A percentile compares a stretch with the other conserved stretches of the same genome.
These are phyloP conservation scores for Drosophila mauritiana DNA, from an alignment of 1,140 invertebrate genomes.

Conservation along the genomic window DNA sequence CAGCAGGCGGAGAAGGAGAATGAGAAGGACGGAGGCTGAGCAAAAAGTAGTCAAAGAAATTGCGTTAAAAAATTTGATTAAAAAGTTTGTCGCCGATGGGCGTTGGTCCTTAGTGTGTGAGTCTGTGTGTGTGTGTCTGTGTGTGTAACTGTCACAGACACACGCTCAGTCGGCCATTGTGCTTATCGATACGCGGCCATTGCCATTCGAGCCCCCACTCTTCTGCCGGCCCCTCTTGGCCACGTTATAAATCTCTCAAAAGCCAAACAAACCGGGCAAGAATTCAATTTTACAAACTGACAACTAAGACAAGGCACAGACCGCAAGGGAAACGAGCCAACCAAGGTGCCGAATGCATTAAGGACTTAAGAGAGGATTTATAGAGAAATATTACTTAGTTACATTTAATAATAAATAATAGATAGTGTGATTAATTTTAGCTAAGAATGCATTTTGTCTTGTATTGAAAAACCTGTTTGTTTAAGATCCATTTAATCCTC, in stretches of 20 bases:
- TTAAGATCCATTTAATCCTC: too few species aligned
- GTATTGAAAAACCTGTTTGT: too few species aligned
- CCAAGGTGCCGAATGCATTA: constrained; percentile 16
- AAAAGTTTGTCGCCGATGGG: constrained; percentile 74
- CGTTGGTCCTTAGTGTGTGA: constrained; percentile 30
- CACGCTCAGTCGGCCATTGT: constrained; percentile 58
- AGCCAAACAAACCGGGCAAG: constrained; percentile 69
- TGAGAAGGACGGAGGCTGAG: constrained; percentile 2
- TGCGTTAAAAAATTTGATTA: constrained; percentile 81
- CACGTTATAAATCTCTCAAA: constrained; percentile 79
- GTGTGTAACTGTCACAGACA: constrained; percentile 65
- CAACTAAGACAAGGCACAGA: constrained; percentile 63
- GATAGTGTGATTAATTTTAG: too few species aligned
- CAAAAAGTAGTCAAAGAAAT: constrained; percentile 69
- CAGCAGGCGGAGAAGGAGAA: constrained; percentile 12
- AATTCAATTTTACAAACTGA: constrained; percentile 79
- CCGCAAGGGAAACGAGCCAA: constrained; percentile 32
- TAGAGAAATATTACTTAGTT: neutral
- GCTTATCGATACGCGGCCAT: constrained; percentile 77
- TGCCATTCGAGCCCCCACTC: constrained; percentile 34
- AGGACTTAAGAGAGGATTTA: neutral
- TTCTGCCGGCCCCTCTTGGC: neutral
- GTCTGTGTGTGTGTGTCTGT: constrained; percentile 22
- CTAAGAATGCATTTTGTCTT: too few species aligned
- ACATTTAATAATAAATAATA: neutral